Percentiles rank a stretch among this genome's conserved stretches.
Conservation (phyloP, 2,113 vertebrate species). For the Sardina pilchardus region DNA sequence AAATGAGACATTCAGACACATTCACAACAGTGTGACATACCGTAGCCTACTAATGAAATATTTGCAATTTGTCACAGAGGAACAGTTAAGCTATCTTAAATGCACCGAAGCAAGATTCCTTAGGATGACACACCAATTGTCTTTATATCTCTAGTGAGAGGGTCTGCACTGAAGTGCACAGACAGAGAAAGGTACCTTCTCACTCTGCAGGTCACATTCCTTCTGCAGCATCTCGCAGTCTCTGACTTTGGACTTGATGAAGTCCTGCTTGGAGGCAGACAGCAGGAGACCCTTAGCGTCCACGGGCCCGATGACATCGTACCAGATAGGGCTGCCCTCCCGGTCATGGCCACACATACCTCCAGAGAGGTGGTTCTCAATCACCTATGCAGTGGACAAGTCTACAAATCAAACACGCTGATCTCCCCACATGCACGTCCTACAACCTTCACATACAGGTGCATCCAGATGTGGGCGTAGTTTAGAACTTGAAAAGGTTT, state of each 20-base stretch:
- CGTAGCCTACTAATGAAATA: background rate
- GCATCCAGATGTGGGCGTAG: background rate
- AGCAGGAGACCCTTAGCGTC: slow-evolving; percentile 90
- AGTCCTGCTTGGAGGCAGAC: slow-evolving; percentile 92
- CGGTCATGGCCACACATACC: slow-evolving; percentile 89
- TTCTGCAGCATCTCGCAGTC: slow-evolving; percentile 86
- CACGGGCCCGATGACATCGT: slow-evolving; percentile 87
- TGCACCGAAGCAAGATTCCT: background rate
- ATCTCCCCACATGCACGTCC: background rate
- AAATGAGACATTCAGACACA: background rate
- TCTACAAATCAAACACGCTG: too few species aligned
- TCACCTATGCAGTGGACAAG: slow-evolving; percentile 70
- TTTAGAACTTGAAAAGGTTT: background rate
- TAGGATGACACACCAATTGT: background rate
- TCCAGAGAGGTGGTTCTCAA: slow-evolving; percentile 84
- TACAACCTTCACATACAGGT: background rate
- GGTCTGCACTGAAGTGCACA: background rate
- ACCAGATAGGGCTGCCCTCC: slow-evolving; percentile 88
- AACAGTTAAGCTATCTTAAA: background rate
- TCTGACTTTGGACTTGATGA: slow-evolving; percentile 89
- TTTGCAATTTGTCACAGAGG: background rate
- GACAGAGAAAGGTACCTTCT: slow-evolving; percentile 68
- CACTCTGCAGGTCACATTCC: slow-evolving; percentile 75
- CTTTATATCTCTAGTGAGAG: background rate
- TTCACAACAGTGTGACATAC: background rate